Evolutionary conservation across 2,113 vertebrate species (phyloP), one percentile per base, ranked within the genome.

Genomic region (Corythornis cristatus): DNA sequence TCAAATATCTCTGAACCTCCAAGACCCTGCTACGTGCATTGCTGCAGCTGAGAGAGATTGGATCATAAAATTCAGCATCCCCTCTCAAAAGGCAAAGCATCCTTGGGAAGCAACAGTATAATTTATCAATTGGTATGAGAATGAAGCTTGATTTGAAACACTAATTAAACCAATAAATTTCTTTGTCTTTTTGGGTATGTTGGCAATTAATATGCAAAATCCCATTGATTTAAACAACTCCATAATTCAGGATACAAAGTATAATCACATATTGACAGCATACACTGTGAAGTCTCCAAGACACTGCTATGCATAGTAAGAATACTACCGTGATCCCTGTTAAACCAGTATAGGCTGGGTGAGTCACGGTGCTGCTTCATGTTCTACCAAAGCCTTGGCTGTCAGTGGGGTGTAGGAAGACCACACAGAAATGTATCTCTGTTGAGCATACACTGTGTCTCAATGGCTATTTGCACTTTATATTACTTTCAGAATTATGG

Each of bases 151-250:
- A 90, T 72, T 80, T 73, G 90, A 91, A 96, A 71, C 78, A 18
- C 23, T 95, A 92, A 93, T 96, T 94, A 95, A 97, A 62, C 86
- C 95, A 97, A 90, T 94, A 92, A 87, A 88, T 91, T 95, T 92
- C 76, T 90, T 65, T 86, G 93, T 65, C 48, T 80, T 92, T 92
- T 96, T 71, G 77, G 70, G 93, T 61, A 77, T 77, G 67, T 91
- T 95, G 84, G 72, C 78, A 94, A 97, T 97, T 96, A 97, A 96
- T 97, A 98, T 97, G 96, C 91, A 97, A 97, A 96, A 85, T 80
- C 79, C 53, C 84, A 88, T 89, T 90, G 97, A 96, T 11, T 94
- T 50, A 72, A 74, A 83, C 76, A 90, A 68, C 70, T 86, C 92
- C 56, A 42, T 88, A 90, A 88, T 83, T 91, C 95, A 93, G 48